phyloP scores from a whole-genome alignment of 2,797 vertebrate genomes.

The Danio choprae region DNA sequence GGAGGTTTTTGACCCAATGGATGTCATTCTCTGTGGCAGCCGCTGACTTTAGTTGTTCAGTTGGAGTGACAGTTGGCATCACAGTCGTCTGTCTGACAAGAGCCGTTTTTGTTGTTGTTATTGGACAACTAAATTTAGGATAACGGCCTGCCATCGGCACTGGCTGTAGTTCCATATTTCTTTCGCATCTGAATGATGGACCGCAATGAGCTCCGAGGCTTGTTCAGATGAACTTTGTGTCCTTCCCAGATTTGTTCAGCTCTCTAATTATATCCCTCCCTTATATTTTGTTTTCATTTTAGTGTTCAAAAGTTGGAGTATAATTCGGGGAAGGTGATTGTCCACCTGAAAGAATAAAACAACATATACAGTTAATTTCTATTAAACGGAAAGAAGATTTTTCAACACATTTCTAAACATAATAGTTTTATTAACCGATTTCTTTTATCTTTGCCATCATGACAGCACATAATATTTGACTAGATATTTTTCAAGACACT shows the following conservation, averaged over 20 bases:
- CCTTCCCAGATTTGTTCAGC: neutral
- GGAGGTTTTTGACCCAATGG: conserved; percentile 5
- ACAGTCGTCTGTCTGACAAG: conserved; percentile 15
- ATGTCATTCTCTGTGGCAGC: neutral
- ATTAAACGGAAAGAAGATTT: too few species aligned
- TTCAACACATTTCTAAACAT: too few species aligned
- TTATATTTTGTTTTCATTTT: neutral
- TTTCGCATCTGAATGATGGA: conserved; percentile 18
- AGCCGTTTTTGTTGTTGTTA: neutral
- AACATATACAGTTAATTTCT: too few species aligned
- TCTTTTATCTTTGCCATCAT: too few species aligned
- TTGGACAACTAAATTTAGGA: neutral
- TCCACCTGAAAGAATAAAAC: neutral
- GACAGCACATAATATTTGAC: too few species aligned
- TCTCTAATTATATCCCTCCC: neutral
- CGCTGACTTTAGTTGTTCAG: neutral
- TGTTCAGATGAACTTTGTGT: conserved; percentile 2
- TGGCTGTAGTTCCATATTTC: conserved; percentile 23
- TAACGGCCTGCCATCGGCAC: conserved; percentile 15
- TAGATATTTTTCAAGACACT: too few species aligned
- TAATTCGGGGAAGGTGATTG: neutral
- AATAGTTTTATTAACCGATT: too few species aligned
- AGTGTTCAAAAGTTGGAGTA: neutral
- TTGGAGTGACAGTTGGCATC: conserved; percentile 17
- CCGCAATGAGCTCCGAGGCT: neutral